phyloP scores from a whole-genome alignment of 2,888 invertebrate genomes.

The Adela reaumurella region DNA sequence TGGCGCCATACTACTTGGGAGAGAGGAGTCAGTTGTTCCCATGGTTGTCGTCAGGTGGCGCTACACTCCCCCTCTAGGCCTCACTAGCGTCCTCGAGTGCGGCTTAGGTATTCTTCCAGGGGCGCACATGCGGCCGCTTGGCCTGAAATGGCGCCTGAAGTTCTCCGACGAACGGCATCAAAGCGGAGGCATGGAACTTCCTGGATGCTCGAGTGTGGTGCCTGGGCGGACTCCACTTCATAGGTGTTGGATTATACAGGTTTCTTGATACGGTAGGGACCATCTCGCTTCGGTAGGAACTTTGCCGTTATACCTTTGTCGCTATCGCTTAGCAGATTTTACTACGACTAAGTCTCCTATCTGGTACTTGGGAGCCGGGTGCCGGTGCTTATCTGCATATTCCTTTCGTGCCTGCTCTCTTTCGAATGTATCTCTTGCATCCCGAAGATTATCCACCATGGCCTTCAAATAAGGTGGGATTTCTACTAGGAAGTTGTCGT shows the following conservation, averaged over 20 bases:
- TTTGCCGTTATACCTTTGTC: slow-evolving; percentile 1
- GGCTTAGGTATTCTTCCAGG: neutral
- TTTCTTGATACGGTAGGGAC: slow-evolving; percentile 1
- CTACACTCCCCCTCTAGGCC: slow-evolving; percentile 3
- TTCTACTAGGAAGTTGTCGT: slow-evolving; percentile 19
- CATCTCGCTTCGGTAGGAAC: slow-evolving; percentile 1
- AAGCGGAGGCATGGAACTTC: neutral
- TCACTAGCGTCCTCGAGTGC: neutral
- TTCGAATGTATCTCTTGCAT: neutral
- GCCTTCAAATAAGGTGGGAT: slow-evolving; percentile 10
- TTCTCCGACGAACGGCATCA: neutral
- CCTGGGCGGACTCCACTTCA: neutral
- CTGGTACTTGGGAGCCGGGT: neutral
- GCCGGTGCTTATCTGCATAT: neutral
- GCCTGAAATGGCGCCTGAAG: neutral
- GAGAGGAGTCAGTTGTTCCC: too few relatives aligned
- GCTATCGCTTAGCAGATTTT: slow-evolving; percentile 1
- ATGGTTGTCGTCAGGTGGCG: neutral
- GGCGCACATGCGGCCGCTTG: neutral
- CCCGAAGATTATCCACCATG: neutral
- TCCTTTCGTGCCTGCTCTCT: slow-evolving; percentile 1
- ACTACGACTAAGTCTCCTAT: slow-evolving; percentile 1
- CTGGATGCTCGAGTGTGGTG: neutral
- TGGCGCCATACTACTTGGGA: too few relatives aligned
- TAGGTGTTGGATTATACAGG: slow-evolving; percentile 1